Conservation (phyloP, 2,113 vertebrate species). For the Lycocorax pyrrhopterus region DNA sequence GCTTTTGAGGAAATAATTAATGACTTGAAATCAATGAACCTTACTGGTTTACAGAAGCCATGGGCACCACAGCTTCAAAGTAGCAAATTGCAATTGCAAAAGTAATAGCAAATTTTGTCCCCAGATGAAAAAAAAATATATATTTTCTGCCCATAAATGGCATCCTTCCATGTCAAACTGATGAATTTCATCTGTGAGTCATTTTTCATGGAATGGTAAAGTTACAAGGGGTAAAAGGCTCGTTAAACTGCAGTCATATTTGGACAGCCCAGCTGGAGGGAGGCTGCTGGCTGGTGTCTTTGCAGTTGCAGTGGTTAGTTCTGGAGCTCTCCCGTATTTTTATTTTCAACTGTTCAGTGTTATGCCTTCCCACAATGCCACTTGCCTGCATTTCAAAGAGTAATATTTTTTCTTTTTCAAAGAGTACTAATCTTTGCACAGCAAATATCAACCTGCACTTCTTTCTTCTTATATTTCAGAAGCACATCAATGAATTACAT, state of each 20-base stretch:
- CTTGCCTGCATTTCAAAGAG: background rate
- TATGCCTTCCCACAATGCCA: background rate
- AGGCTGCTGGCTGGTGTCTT: background rate
- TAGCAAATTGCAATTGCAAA: background rate
- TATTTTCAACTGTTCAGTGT: background rate
- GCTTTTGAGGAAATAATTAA: background rate
- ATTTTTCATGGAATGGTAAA: background rate
- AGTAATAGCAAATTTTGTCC: background rate
- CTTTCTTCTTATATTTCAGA: background rate
- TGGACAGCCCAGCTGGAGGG: background rate
- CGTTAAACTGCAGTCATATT: background rate
- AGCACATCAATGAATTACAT: background rate
- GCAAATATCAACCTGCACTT: background rate
- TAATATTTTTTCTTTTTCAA: background rate
- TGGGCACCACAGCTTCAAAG: background rate
- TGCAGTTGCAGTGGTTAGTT: background rate
- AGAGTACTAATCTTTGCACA: background rate
- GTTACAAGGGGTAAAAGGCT: background rate
- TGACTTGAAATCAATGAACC: background rate
- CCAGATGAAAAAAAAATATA: background rate
- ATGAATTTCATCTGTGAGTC: conserved; percentile 25
- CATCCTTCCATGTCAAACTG: background rate
- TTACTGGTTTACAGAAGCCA: background rate
- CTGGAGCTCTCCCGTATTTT: background rate
- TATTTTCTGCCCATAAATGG: background rate